Evolutionary conservation across 2,797 vertebrate genomes (phyloP), one percentile per base, ranked within the genome.

Genomic region (Todus mexicanus): DNA sequence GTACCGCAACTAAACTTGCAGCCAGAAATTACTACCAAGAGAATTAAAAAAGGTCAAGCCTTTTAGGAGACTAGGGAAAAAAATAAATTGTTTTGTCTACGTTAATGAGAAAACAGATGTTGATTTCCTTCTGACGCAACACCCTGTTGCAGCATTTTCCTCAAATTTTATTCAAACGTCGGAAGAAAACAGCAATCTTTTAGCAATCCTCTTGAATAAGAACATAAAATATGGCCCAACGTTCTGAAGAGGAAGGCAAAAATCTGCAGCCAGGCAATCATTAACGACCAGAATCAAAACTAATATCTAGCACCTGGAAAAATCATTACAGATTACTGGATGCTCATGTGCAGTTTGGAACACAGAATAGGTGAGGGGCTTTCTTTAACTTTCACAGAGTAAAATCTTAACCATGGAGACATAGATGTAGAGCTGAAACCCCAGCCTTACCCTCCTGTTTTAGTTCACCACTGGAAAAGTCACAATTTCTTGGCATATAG

Each of bases 151-250:
- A 86, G 16, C 7, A 61, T 91, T 82, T 83, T 80, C 25, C 15
- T 90, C 21, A 4, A 8, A 17, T 81, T 75, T 79, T 65, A 37
- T 64, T 60, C 10, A 38, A 61, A 61, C 1, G 1, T 5, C 43
- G 25, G 13, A 47, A 70, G 3, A 20, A 38, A 81, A 37, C 4
- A 25, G 5, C 0, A 1, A 43, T 65, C 9, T 66, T 48, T 12
- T 65, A 64, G 15, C 22, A 38, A 33, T 57, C 70, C 4, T 45
- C 4, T 79, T 57, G 27, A 79, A 63, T 5, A 71, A 50, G 25
- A 84, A 60, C 4, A 5, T n/a, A 63, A 75, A 71, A 71, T 18
- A 8, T 77, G 53, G 11, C 7, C 15, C 27, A 43, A 5, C 15
- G 18, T 51, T 92, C 42, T 90, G 56, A 56, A 7, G 10, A 81